These are phyloP conservation scores for Oreochromis niloticus DNA, from an alignment of 2,113 vertebrate genomes.

Conservation along the genomic window DNA sequence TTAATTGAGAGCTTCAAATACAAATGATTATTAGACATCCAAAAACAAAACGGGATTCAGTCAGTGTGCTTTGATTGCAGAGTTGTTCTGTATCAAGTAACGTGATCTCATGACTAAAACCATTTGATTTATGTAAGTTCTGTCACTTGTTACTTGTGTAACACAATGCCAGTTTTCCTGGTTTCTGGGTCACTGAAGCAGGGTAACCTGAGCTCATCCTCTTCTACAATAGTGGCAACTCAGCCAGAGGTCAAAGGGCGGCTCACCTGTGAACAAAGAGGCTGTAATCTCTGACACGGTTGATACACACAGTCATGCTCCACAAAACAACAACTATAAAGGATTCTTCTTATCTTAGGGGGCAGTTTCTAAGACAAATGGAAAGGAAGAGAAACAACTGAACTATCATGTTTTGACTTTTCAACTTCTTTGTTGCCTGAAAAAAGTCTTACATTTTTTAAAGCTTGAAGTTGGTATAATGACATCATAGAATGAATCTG, in stretches of 20 bases:
- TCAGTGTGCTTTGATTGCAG: not conserved
- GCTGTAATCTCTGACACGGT: conserved; percentile 65
- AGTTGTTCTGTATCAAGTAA: not conserved
- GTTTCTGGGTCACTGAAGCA: conserved; percentile 65
- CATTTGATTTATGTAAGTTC: conserved; percentile 47
- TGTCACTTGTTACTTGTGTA: conserved; percentile 48
- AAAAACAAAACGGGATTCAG: not conserved
- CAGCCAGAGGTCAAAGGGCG: conserved; percentile 63
- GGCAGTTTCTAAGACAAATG: conserved; percentile 34
- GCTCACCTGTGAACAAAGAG: conserved; percentile 71
- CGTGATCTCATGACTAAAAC: not conserved
- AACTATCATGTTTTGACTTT: not conserved
- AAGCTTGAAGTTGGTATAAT: not conserved
- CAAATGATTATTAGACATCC: not conserved
- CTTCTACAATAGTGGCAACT: conserved; percentile 54
- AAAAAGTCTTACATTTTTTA: not conserved
- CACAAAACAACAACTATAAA: conserved; percentile 56
- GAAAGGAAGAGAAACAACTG: conserved; percentile 20
- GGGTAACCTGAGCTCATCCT: conserved; percentile 71
- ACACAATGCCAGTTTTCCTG: conserved; percentile 71
- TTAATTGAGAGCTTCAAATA: not conserved
- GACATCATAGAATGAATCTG: not conserved
- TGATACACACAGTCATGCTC: conserved; percentile 62
- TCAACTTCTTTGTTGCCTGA: not conserved
- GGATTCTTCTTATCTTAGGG: conserved; percentile 18